A percentile compares a stretch with the other conserved stretches of the same genome.
Evolutionary conservation across 2,888 invertebrate genomes (phyloP).

Genomic region (Idaea aversata): DNA sequence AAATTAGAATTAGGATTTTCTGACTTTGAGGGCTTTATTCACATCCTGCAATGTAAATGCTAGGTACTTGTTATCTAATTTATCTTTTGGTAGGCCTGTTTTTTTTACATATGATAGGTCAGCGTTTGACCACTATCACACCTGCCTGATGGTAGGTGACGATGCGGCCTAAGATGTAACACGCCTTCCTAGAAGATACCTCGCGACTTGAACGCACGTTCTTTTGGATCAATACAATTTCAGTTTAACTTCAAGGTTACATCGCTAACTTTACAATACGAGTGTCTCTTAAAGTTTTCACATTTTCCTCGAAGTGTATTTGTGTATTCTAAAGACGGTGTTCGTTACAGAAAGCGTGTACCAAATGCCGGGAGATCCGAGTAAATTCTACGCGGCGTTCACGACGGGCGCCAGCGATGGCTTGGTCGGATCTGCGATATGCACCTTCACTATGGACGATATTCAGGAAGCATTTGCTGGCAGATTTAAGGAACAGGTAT

Average conservation of each 20-base stretch:
- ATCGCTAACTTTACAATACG: conserved; percentile 9
- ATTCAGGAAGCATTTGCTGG: conserved; percentile 85
- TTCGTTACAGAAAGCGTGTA: conserved; percentile 82
- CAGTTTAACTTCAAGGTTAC: conserved; percentile 4
- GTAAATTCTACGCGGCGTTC: conserved; percentile 84
- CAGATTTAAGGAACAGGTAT: conserved; percentile 83
- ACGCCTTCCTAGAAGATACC: too few species aligned
- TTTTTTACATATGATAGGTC: too few species aligned
- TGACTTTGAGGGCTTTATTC: neutral
- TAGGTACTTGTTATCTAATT: neutral
- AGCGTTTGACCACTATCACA: too few species aligned
- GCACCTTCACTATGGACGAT: conserved; percentile 83
- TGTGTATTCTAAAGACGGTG: conserved; percentile 13
- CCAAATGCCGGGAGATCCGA: conserved; percentile 82
- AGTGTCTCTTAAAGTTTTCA: conserved; percentile 7
- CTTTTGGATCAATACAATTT: neutral
- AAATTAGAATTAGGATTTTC: neutral
- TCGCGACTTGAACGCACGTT: too few species aligned
- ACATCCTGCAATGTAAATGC: neutral
- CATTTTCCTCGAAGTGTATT: conserved; percentile 2
- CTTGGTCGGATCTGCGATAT: conserved; percentile 85
- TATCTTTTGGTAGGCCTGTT: neutral
- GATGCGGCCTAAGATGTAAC: too few species aligned
- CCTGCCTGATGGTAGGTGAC: too few species aligned
- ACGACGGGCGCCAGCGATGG: conserved; percentile 84